A percentile compares a stretch with the other conserved stretches of the same genome.
These are phyloP conservation scores for Halichoeres trimaculatus DNA, from an alignment of 2,113 vertebrate species.

Conservation along the genomic window DNA sequence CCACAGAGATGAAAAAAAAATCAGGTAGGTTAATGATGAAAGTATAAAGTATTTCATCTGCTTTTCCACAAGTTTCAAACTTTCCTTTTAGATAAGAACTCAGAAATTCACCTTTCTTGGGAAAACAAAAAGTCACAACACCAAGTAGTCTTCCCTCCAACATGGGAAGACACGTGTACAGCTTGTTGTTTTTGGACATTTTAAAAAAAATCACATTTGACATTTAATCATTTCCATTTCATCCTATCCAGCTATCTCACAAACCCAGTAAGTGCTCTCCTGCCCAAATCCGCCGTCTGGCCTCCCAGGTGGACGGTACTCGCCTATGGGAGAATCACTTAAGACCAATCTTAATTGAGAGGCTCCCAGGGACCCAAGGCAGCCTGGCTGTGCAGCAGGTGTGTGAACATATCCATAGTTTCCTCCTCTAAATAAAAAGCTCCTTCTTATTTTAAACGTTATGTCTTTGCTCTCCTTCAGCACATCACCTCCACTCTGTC, in stretches of 20 bases:
- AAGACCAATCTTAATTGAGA: conserved; percentile 86
- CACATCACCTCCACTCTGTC: conserved; percentile 83
- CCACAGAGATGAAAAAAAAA: too few species aligned
- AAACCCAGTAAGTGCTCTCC: conserved; percentile 80
- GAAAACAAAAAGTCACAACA: not conserved
- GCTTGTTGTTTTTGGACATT: not conserved
- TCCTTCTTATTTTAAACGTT: conserved; percentile 13
- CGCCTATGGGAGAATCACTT: conserved; percentile 88
- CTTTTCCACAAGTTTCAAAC: not conserved
- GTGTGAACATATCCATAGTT: conserved; percentile 9
- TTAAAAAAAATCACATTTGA: too few species aligned
- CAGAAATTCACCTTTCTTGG: not conserved
- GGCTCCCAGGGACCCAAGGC: conserved; percentile 85
- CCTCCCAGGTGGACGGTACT: conserved; percentile 80
- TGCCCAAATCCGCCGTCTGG: conserved; percentile 80
- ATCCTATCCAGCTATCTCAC: conserved; percentile 73
- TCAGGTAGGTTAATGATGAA: not conserved
- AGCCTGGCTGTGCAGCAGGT: conserved; percentile 87
- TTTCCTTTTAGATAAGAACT: not conserved
- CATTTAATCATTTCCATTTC: not conserved
- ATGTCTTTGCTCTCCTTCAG: conserved; percentile 70
- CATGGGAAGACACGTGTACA: not conserved
- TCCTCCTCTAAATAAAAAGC: not conserved
- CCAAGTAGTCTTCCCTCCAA: not conserved
- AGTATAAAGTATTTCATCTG: not conserved